phyloP scores from a whole-genome alignment of 1,140 invertebrate genomes.

The Rhynchophorus ferrugineus region DNA sequence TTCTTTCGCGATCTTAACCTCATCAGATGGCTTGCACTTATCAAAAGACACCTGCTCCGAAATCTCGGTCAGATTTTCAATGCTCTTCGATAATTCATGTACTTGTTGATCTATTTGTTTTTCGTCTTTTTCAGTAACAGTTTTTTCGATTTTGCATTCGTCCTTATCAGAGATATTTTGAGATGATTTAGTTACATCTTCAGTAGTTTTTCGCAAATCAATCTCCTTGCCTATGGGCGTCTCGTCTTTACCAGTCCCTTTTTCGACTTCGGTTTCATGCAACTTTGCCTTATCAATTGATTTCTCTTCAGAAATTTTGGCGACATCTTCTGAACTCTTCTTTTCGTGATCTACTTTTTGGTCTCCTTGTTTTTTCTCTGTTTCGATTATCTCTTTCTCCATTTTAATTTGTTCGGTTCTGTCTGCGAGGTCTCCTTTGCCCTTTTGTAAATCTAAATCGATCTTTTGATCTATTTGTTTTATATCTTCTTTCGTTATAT shows the following conservation, averaged over 20 bases:
- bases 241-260: background rate
- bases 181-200: slow-evolving; percentile 12
- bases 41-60: slow-evolving; percentile 20
- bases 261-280: no score
- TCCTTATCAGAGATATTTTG: slow-evolving; percentile 14
- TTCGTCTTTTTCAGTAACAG: slow-evolving; percentile 9
- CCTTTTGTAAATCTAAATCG: no score
- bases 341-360: no score
- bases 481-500: no score
- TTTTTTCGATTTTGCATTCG: slow-evolving; percentile 5
- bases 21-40: slow-evolving; percentile 10
- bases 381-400: no score
- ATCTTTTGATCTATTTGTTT: no score
- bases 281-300: background rate
- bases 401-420: no score
- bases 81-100: slow-evolving; percentile 9
- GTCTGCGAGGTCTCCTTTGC: no score
- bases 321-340: no score
- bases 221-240: background rate
- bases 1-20: slow-evolving; percentile 3
- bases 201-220: slow-evolving; percentile 8
- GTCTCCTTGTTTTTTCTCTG: no score
- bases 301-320: no score
- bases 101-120: slow-evolving; percentile 18
- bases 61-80: slow-evolving; percentile 16